phyloP scores from a whole-genome alignment of 2,113 vertebrate genomes.

The Oreotrochilus melanogaster region DNA sequence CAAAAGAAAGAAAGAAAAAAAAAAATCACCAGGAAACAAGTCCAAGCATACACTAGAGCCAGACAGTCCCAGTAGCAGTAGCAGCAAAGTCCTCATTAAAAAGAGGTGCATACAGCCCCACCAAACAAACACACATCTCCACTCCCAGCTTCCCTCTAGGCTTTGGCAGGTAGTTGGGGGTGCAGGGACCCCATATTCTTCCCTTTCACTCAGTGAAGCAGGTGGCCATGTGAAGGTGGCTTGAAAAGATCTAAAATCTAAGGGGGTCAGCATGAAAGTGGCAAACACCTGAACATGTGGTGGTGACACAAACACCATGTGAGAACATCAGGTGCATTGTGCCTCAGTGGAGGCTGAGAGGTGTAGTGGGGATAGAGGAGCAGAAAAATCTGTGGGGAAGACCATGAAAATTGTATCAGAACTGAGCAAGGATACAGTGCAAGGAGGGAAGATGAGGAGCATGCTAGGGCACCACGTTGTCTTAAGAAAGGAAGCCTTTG shows the following conservation, averaged over 20 bases:
- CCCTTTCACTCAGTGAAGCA: background rate
- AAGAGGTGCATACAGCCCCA: background rate
- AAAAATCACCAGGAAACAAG: background rate
- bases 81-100: background rate
- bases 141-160: background rate
- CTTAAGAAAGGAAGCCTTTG: background rate
- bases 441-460: background rate
- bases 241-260: background rate
- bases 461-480: accelerated
- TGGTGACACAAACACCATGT: accelerated
- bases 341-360: background rate
- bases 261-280: background rate
- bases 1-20: background rate
- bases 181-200: background rate
- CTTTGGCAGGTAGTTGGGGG: background rate
- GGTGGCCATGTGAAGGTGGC: background rate
- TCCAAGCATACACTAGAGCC: background rate
- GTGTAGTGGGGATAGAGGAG: background rate
- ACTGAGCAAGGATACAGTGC: background rate
- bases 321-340: accelerated
- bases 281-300: background rate
- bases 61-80: accelerated
- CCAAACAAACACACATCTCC: background rate
- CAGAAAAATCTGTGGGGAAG: background rate
- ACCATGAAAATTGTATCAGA: background rate